phyloP scores from a whole-genome alignment of 2,888 invertebrate species.

The Loripinus fragilis region DNA sequence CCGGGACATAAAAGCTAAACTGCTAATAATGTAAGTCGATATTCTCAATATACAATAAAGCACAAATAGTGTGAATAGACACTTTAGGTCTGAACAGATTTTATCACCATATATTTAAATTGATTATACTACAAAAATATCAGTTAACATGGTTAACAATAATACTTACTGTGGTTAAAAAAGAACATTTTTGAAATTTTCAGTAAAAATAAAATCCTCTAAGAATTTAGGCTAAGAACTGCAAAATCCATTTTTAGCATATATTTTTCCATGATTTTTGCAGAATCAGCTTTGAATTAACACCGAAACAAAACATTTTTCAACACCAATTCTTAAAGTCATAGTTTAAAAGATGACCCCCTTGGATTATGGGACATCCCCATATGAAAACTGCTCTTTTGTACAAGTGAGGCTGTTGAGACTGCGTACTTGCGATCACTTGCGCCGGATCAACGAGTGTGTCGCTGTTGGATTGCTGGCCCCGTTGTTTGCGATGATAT shows the following conservation, averaged over 20 bases:
- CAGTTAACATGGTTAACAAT: no score
- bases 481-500: no score
- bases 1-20: no score
- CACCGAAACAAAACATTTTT: not conserved
- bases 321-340: not conserved
- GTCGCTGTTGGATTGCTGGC: no score
- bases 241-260: not conserved
- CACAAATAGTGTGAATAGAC: not conserved
- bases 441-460: no score
- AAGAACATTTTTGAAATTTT: constrained; percentile 1
- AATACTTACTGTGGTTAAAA: constrained; percentile 13
- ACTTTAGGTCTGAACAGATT: not conserved
- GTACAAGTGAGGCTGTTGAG: no score
- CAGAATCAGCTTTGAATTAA: not conserved
- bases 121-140: not conserved
- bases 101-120: constrained; percentile 6
- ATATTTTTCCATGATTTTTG: not conserved
- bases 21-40: no score
- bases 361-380: no score
- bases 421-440: no score
- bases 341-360: constrained; percentile 1
- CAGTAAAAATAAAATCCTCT: not conserved
- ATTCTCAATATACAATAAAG: not conserved
- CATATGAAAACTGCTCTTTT: no score
- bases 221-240: not conserved